These are phyloP conservation scores for Cromileptes altivelis DNA, from an alignment of 2,113 vertebrate genomes.

Conservation along the genomic window DNA sequence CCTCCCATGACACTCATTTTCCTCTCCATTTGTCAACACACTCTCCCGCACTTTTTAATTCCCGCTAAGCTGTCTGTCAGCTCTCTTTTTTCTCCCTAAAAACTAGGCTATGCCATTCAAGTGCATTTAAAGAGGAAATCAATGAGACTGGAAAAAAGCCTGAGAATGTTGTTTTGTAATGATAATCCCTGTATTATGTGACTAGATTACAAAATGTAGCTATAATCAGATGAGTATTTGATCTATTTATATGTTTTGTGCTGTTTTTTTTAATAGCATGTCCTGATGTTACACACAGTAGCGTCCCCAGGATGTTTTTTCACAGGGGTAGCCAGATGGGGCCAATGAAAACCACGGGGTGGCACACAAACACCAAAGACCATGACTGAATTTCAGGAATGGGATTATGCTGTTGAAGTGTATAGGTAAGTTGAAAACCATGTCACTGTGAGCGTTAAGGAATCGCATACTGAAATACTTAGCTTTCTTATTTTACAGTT, in stretches of 20 bases:
- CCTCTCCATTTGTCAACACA: constrained; percentile 52
- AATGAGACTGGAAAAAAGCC: constrained; percentile 14
- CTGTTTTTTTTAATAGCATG: background rate
- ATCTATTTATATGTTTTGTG: background rate
- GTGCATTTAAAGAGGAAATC: constrained; percentile 27
- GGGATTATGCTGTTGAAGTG: too few species aligned
- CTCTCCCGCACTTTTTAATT: constrained; percentile 53
- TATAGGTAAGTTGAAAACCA: too few species aligned
- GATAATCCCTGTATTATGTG: constrained; percentile 1
- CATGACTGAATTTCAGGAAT: too few species aligned
- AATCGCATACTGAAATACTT: too few species aligned
- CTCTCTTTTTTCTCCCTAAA: background rate
- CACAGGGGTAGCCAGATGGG: too few species aligned
- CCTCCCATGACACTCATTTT: constrained; percentile 51
- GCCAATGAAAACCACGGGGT: too few species aligned
- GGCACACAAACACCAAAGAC: too few species aligned
- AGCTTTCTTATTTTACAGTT: too few species aligned
- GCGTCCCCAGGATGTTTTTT: too few species aligned
- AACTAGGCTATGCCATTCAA: constrained; percentile 27
- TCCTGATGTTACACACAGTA: background rate
- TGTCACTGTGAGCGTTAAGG: too few species aligned
- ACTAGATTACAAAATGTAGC: constrained; percentile 10
- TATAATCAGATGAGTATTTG: background rate
- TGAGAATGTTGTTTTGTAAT: background rate
- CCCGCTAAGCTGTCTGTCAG: constrained; percentile 46